phyloP scores from a whole-genome alignment of 2,113 vertebrate species.

The Chloropsis hardwickii region DNA sequence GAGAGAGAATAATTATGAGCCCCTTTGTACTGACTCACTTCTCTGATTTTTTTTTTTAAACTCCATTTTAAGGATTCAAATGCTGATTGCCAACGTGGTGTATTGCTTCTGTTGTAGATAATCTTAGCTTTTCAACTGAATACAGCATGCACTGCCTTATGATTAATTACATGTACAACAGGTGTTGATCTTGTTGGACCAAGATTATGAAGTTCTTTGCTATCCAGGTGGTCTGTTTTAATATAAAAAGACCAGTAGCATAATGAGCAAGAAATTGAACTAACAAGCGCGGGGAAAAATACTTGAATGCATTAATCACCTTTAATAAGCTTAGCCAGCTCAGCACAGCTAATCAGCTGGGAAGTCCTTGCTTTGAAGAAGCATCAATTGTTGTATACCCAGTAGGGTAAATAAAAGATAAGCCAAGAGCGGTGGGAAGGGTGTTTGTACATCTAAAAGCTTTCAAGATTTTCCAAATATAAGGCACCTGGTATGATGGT shows the following conservation, averaged over 20 bases:
- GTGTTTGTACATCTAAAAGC: conserved; percentile 42
- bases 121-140: conserved; percentile 49
- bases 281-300: conserved; percentile 7
- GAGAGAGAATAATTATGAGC: conserved; percentile 65
- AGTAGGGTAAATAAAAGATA: conserved; percentile 57
- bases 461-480: conserved; percentile 55
- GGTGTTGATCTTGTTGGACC: conserved; percentile 65
- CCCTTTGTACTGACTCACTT: conserved; percentile 65
- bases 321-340: conserved; percentile 64
- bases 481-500: conserved; percentile 36
- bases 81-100: conserved; percentile 23
- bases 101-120: conserved; percentile 55
- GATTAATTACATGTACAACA: conserved; percentile 65
- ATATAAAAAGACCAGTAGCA: conserved; percentile 67
- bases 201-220: conserved; percentile 61
- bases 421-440: conserved; percentile 29
- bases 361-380: conserved; percentile 55
- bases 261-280: conserved; percentile 63
- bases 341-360: conserved; percentile 30
- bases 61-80: conserved; percentile 42
- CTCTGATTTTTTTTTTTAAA: conserved; percentile 34
- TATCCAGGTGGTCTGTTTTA: conserved; percentile 70
- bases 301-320: conserved; percentile 66
- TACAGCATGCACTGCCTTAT: conserved; percentile 13
- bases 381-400: conserved; percentile 22